Conservation (phyloP, 2,797 vertebrate species). For the Adrianichthys oophorus region DNA sequence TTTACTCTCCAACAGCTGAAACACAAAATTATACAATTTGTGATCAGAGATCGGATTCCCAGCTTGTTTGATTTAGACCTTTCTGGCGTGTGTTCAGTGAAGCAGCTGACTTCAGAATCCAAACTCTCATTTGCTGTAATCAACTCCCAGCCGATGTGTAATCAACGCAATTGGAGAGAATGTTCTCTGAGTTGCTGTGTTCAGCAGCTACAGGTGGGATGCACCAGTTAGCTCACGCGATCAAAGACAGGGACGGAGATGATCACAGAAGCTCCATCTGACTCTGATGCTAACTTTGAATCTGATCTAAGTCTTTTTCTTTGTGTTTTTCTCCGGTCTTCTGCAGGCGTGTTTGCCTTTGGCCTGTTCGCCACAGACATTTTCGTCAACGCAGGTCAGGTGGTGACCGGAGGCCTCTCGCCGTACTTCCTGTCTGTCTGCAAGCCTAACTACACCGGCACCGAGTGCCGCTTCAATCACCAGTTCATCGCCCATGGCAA, state of each 20-base stretch:
- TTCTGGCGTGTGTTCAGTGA: neutral
- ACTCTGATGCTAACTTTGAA: no score
- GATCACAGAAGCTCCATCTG: no score
- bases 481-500: slow-evolving; percentile 91
- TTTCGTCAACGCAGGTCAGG: slow-evolving; percentile 96
- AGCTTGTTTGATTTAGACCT: slow-evolving; percentile 6
- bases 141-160: neutral
- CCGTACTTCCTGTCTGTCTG: slow-evolving; percentile 97
- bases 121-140: slow-evolving; percentile 8
- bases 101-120: slow-evolving; percentile 4
- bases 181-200: neutral
- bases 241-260: no score
- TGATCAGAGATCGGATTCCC: slow-evolving; percentile 1
- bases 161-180: slow-evolving; percentile 2
- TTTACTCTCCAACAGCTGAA: neutral
- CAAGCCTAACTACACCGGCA: slow-evolving; percentile 95
- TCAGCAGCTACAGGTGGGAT: neutral
- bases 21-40: slow-evolving; percentile 4
- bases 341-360: slow-evolving; percentile 93
- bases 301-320: neutral
- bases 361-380: slow-evolving; percentile 98
- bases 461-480: slow-evolving; percentile 86
- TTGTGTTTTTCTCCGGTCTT: slow-evolving; percentile 18
- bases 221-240: neutral
- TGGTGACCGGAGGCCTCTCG: slow-evolving; percentile 93